phyloP scores from a whole-genome alignment of 2,888 invertebrate species.

The Hyalella azteca region DNA sequence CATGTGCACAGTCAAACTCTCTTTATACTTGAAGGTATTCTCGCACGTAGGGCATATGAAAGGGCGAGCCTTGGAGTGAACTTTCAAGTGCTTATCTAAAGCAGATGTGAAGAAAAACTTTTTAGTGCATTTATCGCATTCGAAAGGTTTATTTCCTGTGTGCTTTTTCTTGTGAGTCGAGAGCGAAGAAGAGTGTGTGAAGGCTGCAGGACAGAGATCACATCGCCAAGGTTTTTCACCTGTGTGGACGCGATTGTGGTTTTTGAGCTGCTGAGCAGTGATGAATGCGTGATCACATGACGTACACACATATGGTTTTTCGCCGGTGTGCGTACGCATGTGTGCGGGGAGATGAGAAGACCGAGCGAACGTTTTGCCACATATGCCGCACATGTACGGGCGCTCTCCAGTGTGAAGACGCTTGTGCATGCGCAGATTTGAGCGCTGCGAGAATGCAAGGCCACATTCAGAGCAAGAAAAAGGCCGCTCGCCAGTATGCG shows the following conservation, averaged over 20 bases:
- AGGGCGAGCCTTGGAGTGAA: conserved; percentile 56
- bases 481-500: conserved; percentile 55
- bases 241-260: conserved; percentile 57
- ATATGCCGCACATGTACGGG: conserved; percentile 58
- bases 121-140: conserved; percentile 55
- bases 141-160: conserved; percentile 56
- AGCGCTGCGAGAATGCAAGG: conserved; percentile 53
- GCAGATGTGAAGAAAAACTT: conserved; percentile 58
- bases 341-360: conserved; percentile 58
- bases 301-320: conserved; percentile 56
- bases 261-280: conserved; percentile 58
- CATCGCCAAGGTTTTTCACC: conserved; percentile 58
- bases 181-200: conserved; percentile 58
- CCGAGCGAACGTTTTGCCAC: conserved; percentile 56
- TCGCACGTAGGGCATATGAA: conserved; percentile 56
- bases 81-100: conserved; percentile 57
- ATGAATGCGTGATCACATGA: conserved; percentile 57
- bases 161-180: conserved; percentile 59
- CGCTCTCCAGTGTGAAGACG: conserved; percentile 57
- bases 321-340: conserved; percentile 58
- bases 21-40: conserved; percentile 58
- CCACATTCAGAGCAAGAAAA: conserved; percentile 55
- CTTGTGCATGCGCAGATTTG: conserved; percentile 56
- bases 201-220: conserved; percentile 56
- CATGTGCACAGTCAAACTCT: conserved; percentile 57